Evolutionary conservation across 2,888 invertebrate species (phyloP), one percentile per base, ranked within the genome.

Genomic region (Apodemia mormo): DNA sequence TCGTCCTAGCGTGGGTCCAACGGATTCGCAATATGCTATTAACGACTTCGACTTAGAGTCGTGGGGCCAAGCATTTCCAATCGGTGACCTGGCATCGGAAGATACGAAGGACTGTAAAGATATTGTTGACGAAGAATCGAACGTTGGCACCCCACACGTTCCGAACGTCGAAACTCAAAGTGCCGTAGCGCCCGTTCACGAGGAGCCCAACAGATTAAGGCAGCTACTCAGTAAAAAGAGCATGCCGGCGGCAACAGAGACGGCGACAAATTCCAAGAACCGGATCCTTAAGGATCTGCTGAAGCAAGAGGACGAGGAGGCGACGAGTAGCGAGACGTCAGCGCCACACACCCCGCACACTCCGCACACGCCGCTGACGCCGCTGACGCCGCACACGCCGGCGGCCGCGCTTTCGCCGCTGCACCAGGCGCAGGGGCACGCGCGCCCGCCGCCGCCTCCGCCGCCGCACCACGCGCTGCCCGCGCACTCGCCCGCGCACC

Each of bases 21-120:
- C 86, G 22, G 93, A 94, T 69, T 85, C 88, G 69, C 84, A 85
- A 68, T 93, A 94, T 81, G 87, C 91, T 56, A 88, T 94, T 70
- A 90, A 90, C 78, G 96, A 96, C 79, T 95, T 96, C 85, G 96
- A 96, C 79, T 94, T 96, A 80, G 96, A 96, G 79, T 94, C 96
- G 71, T 96, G 93, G 86, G 85, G 90, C 81, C 79, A 94, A 76
- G 79, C 84, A 43, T 95, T 95, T 86, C 92, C 95, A 71, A 95
- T 95, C 86, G 94, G 95, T 81, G 95, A 96, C 69, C 90, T 96
- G 82, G 89, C 93, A 64, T 80, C 76, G 68, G 95, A 95, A 45
- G 91, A 94, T 49, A 80, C 87, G 29, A 90, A 88, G 74, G 90
- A 93, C 40, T 85, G 93, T 68, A 94, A 94, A 77, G 94, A 94